Evolutionary conservation across 2,113 vertebrate genomes (phyloP).

Genomic region (Craseonycteris thonglongyai): DNA sequence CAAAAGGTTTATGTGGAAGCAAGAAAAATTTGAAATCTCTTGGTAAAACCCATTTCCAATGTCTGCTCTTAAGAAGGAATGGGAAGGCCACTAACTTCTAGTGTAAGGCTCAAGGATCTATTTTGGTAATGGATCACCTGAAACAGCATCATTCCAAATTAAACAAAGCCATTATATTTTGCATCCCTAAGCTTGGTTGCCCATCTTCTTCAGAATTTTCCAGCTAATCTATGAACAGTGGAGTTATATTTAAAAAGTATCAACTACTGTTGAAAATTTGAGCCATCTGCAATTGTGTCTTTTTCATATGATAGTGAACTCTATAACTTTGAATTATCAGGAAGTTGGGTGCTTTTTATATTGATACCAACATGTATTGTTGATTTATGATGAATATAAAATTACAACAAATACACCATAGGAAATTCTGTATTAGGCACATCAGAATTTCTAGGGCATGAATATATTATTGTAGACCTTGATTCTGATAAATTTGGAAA

Average conservation of each 20-base stretch:
- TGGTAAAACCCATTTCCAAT: neutral
- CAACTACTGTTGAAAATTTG: neutral
- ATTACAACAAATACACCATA: neutral
- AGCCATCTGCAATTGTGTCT: neutral
- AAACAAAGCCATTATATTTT: neutral
- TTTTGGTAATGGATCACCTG: neutral
- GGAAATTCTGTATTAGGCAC: neutral
- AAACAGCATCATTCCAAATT: neutral
- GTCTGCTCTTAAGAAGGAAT: neutral
- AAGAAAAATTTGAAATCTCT: neutral
- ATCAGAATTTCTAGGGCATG: neutral
- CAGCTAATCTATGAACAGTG: neutral
- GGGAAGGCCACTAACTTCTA: neutral
- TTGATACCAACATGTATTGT: neutral
- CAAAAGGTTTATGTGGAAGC: neutral
- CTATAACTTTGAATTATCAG: neutral
- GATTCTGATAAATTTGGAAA: neutral
- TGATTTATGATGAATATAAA: neutral
- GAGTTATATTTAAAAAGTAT: neutral
- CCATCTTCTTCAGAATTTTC: neutral
- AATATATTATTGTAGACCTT: neutral
- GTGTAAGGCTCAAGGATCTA: neutral
- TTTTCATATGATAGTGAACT: neutral
- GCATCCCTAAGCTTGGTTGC: neutral
- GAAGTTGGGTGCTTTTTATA: neutral